Evolutionary conservation across 2,888 invertebrate genomes (phyloP).

Genomic region (Mamestra brassicae): DNA sequence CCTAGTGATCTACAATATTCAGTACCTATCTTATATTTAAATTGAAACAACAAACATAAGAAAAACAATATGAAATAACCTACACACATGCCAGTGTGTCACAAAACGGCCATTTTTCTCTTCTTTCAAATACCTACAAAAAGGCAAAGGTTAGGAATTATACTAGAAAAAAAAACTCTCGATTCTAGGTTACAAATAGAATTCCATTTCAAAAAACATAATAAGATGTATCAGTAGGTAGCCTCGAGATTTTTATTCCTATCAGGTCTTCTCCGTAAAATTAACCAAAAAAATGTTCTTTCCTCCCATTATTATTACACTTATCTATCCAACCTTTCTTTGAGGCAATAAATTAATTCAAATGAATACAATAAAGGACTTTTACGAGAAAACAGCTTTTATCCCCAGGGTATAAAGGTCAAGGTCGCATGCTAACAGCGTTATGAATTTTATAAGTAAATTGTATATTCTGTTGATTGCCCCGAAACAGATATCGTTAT

Average conservation of each 20-base stretch:
- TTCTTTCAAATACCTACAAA: too few relatives aligned
- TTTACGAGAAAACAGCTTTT: conserved; percentile 63
- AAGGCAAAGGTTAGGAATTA: not conserved
- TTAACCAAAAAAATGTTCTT: conserved; percentile 16
- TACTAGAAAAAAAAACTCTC: not conserved
- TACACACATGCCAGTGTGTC: too few relatives aligned
- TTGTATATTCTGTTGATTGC: conserved; percentile 67
- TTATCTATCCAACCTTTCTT: conserved; percentile 55
- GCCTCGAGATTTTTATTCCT: not conserved
- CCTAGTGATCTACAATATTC: too few relatives aligned
- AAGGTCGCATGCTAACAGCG: conserved; percentile 49
- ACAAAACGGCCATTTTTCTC: too few relatives aligned
- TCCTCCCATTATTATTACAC: conserved; percentile 49
- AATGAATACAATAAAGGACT: conserved; percentile 65
- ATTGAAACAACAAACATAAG: too few relatives aligned
- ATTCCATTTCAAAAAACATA: not conserved
- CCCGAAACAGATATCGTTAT: conserved; percentile 65
- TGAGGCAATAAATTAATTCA: conserved; percentile 62
- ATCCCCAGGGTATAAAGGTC: conserved; percentile 40
- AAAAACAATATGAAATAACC: too few relatives aligned
- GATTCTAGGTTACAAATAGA: not conserved
- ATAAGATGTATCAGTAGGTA: not conserved
- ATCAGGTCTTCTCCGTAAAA: conserved; percentile 1
- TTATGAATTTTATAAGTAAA: conserved; percentile 69
- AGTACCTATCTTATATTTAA: too few relatives aligned